Base-by-base conservation (phyloP, 2,888 invertebrate genomes). In the Exocentrus adspersus region DNA sequence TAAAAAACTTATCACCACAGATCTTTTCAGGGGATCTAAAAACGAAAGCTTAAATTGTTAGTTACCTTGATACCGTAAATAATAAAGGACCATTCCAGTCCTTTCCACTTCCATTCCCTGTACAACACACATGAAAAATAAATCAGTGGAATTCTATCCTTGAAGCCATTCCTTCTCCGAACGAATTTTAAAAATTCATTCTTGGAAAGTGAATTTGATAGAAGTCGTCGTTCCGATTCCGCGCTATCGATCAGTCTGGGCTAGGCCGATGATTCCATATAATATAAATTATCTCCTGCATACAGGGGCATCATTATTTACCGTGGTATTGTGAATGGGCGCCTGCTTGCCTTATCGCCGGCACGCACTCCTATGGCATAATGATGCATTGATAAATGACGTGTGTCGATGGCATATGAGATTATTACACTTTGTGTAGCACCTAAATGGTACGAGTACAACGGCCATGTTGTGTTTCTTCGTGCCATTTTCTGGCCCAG, bases 301-400 rank as follows among this genome's bases (percentile, higher is more conserved):
- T 58, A 62, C 62, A 62, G 62, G 48, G n/a, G 58, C 58, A 58
- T 62, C 62, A 58, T 58, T 62, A 62, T 62, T 62, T 62, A 45
- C 51, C 45, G 37, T 14, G 37, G 37, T 52, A 52, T 43, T 51
- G 28, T 42, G 56, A 51, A 51, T 62, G 41, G n/a, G 58, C 46
- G 62, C 58, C 52, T 62, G 62, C 51, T 41, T n/a, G 52, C 37
- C 57, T 62, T 62, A 62, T 62, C 62, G 37, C 10, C 42, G 46
- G 30, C 52, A 59, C 42, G 19, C 59, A 59, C 24, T 41, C 42
- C 42, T 42, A 42, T n/a, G 48, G 43, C 57, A 52, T 42, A 50
- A 62, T 58, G 62, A 58, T 62, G 41, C 58, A 58, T 62, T 59
- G 62, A 32, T 51, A 59, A 48, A 59, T 58, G 58, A 63, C 62